Percentiles rank a stretch among this genome's conserved stretches.
Conservation (phyloP, 2,113 vertebrate species). For the Periophthalmus modestus region DNA sequence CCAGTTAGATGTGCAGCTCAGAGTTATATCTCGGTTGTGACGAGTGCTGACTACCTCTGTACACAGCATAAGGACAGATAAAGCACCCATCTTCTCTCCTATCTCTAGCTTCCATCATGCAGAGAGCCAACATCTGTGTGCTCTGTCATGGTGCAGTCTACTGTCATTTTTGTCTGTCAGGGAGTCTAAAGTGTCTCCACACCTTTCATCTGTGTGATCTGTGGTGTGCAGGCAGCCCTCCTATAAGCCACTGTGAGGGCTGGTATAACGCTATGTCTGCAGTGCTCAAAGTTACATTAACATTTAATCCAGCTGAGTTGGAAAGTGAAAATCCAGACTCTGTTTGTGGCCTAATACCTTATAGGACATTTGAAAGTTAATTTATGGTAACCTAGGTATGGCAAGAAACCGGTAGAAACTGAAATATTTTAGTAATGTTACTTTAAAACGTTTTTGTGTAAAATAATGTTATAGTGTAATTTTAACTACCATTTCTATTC, state of each 20-base stretch:
- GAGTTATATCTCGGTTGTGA: constrained; percentile 29
- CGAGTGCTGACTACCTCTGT: constrained; percentile 35
- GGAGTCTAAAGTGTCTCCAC: constrained; percentile 33
- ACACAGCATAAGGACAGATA: constrained; percentile 44
- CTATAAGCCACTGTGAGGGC: constrained; percentile 24
- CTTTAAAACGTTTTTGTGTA: too few species aligned
- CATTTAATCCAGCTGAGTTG: constrained; percentile 13
- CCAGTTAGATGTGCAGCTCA: constrained; percentile 17
- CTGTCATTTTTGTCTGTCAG: constrained; percentile 42
- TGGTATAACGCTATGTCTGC: constrained; percentile 24
- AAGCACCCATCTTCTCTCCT: constrained; percentile 34
- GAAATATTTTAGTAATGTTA: too few species aligned
- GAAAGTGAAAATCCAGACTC: too few species aligned
- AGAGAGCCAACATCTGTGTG: constrained; percentile 32
- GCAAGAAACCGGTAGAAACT: too few species aligned
- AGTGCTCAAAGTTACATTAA: constrained; percentile 26
- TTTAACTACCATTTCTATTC: too few species aligned
- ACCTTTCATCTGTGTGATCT: constrained; percentile 53
- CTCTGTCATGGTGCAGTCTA: constrained; percentile 33
- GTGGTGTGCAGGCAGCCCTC: constrained; percentile 34
- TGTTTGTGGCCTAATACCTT: too few species aligned
- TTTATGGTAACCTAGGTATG: too few species aligned
- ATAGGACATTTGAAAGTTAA: too few species aligned
- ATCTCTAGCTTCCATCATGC: constrained; percentile 33
- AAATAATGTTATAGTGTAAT: too few species aligned